These are phyloP conservation scores for Trachymyrmex septentrionalis DNA, from an alignment of 1,140 invertebrate species.

Conservation along the genomic window DNA sequence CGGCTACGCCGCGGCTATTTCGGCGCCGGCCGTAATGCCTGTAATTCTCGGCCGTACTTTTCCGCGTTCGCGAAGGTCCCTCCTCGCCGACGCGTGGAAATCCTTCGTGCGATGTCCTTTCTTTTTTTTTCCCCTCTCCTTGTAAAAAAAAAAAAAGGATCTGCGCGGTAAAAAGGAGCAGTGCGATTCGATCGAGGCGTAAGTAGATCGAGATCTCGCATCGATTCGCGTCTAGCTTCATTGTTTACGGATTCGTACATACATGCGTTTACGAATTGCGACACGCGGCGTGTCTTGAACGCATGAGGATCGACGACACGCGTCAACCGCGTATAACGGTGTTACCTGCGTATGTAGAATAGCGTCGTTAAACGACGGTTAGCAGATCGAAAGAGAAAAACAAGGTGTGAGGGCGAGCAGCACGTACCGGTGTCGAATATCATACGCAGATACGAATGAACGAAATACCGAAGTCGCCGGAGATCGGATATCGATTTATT, in stretches of 20 bases:
- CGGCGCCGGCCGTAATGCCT: constrained; percentile 35
- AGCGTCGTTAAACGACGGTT: no score
- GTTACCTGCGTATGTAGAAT: no score
- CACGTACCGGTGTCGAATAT: neutral
- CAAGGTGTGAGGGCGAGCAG: neutral
- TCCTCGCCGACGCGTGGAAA: neutral
- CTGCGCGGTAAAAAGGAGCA: neutral
- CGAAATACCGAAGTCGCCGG: neutral
- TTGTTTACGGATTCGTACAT: constrained; percentile 4
- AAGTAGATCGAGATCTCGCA: neutral
- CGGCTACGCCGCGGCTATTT: constrained; percentile 58
- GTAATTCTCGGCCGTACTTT: neutral
- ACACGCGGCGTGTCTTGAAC: neutral
- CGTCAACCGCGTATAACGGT: neutral
- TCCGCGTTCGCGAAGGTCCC: constrained; percentile 24
- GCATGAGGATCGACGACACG: neutral
- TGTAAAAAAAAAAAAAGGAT: neutral
- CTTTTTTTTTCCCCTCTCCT: neutral
- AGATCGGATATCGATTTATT: constrained; percentile 33
- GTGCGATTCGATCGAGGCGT: neutral
- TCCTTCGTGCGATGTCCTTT: constrained; percentile 1
- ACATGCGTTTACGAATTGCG: neutral
- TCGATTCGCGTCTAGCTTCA: constrained; percentile 10
- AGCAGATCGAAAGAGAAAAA: neutral
- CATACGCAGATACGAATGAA: neutral